phyloP scores from a whole-genome alignment of 2,113 vertebrate species.

The Oryzias woworae region DNA sequence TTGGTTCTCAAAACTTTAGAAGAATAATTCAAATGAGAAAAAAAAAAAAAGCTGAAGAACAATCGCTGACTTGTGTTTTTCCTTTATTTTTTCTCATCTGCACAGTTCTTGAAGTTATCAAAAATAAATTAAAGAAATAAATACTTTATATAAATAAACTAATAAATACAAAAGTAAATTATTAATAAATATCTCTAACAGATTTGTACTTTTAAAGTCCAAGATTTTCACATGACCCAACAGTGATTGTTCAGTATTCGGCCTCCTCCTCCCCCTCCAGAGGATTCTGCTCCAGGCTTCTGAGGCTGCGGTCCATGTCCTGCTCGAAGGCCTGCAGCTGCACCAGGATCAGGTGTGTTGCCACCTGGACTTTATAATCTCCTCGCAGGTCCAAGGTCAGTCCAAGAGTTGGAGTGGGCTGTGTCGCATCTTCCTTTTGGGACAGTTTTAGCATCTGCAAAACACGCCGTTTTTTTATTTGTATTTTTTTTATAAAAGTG shows the following conservation, averaged over 20 bases:
- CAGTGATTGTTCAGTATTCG: constrained; percentile 20
- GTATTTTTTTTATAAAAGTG: neutral
- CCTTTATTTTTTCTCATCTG: neutral
- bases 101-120: neutral
- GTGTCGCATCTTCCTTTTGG: neutral
- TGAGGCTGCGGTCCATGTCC: constrained; percentile 55
- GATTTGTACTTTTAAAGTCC: constrained; percentile 33
- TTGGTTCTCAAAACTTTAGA: neutral
- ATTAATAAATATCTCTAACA: constrained; percentile 43
- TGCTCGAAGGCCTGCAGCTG: constrained; percentile 64
- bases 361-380: constrained; percentile 65
- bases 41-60: no score
- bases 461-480: neutral
- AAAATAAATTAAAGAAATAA: constrained; percentile 1
- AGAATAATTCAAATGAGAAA: neutral
- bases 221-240: no score
- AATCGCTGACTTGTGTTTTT: no score
- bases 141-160: constrained; percentile 40
- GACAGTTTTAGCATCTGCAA: constrained; percentile 60
- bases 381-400: constrained; percentile 22
- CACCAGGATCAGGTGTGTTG: constrained; percentile 66
- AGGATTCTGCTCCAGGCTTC: constrained; percentile 23
- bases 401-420: neutral
- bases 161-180: constrained; percentile 46
- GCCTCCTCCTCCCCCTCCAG: constrained; percentile 18